These are phyloP conservation scores for Circaetus cinerascens DNA, from an alignment of 2,113 vertebrate species.

Conservation along the genomic window DNA sequence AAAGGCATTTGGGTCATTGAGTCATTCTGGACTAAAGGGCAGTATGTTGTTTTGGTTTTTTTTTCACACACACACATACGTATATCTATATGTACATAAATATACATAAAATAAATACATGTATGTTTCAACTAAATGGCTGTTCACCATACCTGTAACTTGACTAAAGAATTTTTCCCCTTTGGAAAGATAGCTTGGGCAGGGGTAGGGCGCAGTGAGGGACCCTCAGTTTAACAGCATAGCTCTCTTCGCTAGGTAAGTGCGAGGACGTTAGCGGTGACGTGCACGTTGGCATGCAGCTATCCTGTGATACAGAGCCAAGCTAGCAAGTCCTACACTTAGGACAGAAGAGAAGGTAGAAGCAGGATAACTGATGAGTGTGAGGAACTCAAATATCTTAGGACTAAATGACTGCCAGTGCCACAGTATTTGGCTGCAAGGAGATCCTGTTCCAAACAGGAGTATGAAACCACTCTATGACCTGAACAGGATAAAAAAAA, in stretches of 20 bases:
- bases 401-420: neutral
- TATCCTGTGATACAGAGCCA: neutral
- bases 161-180: neutral
- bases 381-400: neutral
- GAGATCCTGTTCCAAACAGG: neutral
- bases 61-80: neutral
- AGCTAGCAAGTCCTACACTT: too few relatives aligned
- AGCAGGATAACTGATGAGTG: neutral
- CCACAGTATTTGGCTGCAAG: neutral
- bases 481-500: neutral
- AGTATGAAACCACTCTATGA: neutral
- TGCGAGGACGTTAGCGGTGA: fast-evolving
- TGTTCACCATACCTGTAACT: neutral
- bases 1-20: neutral
- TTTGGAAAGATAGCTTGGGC: neutral
- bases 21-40: neutral
- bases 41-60: neutral
- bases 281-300: neutral
- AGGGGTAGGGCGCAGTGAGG: neutral
- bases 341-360: neutral
- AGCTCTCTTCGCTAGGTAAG: neutral
- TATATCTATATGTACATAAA: neutral
- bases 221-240: neutral
- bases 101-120: neutral
- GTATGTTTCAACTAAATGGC: neutral